Evolutionary conservation across 2,113 vertebrate genomes (phyloP), one percentile per base, ranked within the genome.

Genomic region (Sciurus niger): DNA sequence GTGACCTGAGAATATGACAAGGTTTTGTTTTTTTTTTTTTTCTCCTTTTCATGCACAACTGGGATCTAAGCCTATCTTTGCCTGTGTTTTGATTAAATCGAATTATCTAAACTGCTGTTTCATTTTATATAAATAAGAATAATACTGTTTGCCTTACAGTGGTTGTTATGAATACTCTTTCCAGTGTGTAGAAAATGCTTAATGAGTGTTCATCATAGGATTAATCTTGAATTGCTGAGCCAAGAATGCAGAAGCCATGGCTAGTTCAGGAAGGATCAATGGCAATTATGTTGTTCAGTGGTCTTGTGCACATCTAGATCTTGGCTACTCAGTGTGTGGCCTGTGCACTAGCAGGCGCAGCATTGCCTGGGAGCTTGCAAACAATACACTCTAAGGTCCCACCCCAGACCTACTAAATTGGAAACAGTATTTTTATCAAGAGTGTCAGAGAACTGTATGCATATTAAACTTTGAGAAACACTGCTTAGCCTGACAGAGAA

Each of bases 341-440:
- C 28, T 65, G 28, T 17, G 58, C 40, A 58, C 32, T 22, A 73
- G 3, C n/a, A 83, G 14, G 10, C 85, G 18, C 11, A 67, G 30
- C 43, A 51, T 34, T 93, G 51, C 16, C 70, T 58, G 70, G 51
- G 24, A 89, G 0, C 22, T 73, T 83, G 28, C 17, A 2, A 92
- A 25, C 46, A 40, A 58, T 70, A 79, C 43, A 89, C 7, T 74
- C 65, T 78, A 74, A 51, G 25, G 5, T 78, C 40, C 40, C 32
- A 43, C 4, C 37, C 9, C 85, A 70, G 43, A 70, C 46, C 40
- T 89, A 18, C 1, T 80, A 74, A 58, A 70, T 84, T 60, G 76
- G 24, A 97, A 93, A 84, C 8, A n/a, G 8, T 37, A 24, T 84
- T 76, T 92, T 80, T 46, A 87, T 72, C 32, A 96, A 48, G 58